Conservation (phyloP, 2,113 vertebrate species). For the Colinus virginianus region DNA sequence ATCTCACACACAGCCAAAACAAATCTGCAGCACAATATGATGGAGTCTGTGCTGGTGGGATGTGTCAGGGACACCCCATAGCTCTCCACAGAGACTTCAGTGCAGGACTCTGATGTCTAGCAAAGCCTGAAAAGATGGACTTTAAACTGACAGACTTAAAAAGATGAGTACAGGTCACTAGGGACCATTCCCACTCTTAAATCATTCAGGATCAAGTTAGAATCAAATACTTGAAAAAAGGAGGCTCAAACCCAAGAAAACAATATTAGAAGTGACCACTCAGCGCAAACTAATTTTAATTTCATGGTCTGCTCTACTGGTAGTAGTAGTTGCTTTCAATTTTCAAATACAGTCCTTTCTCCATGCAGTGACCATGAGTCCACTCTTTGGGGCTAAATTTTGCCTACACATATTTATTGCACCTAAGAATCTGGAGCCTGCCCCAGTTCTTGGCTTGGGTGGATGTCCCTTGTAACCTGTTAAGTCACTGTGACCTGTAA, state of each 20-base stretch:
- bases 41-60: not conserved
- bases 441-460: not conserved
- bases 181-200: not conserved
- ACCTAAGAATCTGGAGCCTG: not conserved
- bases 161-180: not conserved
- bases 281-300: not conserved
- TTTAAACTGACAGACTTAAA: not conserved
- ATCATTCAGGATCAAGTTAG: not conserved
- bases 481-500: not conserved
- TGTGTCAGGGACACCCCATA: not conserved
- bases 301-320: not conserved
- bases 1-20: not conserved
- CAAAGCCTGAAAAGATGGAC: not conserved
- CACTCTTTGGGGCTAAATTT: not conserved
- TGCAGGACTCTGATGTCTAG: not conserved
- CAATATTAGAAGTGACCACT: not conserved
- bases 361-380: not conserved
- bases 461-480: not conserved
- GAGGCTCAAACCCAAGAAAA: not conserved
- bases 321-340: not conserved
- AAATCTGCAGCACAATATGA: not conserved
- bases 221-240: not conserved
- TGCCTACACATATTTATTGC: not conserved
- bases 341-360: not conserved
- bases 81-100: not conserved